These are phyloP conservation scores for Hydrocynus forskahlii DNA, from an alignment of 2,797 vertebrate species.

Conservation along the genomic window DNA sequence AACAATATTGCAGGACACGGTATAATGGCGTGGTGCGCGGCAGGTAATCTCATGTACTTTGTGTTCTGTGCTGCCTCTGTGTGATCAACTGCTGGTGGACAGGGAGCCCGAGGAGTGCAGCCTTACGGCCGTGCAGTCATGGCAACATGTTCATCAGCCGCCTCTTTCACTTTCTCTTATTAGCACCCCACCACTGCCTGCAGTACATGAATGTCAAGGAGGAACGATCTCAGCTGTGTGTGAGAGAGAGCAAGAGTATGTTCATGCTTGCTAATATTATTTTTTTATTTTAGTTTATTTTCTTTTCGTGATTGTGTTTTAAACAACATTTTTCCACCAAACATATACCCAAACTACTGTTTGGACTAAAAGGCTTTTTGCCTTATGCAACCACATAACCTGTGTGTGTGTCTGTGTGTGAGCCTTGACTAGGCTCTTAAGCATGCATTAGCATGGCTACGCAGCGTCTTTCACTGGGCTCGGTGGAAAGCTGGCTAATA, in stretches of 20 bases:
- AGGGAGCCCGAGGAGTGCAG: background rate
- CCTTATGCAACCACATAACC: background rate
- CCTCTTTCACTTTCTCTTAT: conserved; percentile 23
- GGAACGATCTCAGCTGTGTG: background rate
- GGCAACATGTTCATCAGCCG: conserved; percentile 30
- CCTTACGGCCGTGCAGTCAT: conserved; percentile 8
- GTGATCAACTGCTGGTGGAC: background rate
- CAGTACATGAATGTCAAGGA: conserved; percentile 17
- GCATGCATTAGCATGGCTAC: conserved; percentile 6
- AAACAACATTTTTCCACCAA: too few species aligned
- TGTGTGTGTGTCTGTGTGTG: conserved; percentile 30
- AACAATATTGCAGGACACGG: background rate
- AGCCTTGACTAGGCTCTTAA: background rate
- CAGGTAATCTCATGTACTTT: background rate
- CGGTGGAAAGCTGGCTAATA: conserved; percentile 25
- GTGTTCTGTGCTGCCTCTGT: background rate
- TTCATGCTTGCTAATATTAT: background rate
- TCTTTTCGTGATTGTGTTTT: too few species aligned
- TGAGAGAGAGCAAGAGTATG: background rate
- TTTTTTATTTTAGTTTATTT: background rate
- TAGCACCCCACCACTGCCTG: background rate
- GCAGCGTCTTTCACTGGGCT: background rate
- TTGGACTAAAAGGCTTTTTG: background rate
- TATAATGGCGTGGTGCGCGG: background rate
- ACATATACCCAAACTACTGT: too few species aligned